phyloP scores from a whole-genome alignment of 2,797 vertebrate genomes.

The Crypturellus tataupa region DNA sequence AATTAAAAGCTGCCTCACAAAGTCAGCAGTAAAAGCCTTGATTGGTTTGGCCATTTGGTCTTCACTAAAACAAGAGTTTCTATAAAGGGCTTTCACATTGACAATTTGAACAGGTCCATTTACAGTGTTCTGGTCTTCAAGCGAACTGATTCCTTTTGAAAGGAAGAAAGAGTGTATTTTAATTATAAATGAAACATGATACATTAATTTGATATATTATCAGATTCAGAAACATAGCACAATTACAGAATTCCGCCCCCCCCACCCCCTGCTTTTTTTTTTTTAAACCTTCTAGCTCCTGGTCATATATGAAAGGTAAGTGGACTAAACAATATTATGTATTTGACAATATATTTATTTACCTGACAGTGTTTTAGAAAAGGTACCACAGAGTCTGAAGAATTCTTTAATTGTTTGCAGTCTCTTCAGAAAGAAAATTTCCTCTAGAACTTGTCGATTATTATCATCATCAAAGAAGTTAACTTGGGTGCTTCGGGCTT shows the following conservation, averaged over 20 bases:
- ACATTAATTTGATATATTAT: neutral
- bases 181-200: neutral
- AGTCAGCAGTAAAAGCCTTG: constrained; percentile 96
- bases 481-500: constrained; percentile 91
- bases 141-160: constrained; percentile 80
- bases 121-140: constrained; percentile 88
- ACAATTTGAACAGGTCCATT: constrained; percentile 92
- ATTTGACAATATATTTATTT: constrained; percentile 29
- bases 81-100: constrained; percentile 89
- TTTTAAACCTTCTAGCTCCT: neutral
- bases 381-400: constrained; percentile 93
- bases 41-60: constrained; percentile 97
- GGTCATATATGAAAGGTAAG: neutral
- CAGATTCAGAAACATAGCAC: neutral
- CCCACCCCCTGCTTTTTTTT: too few species aligned
- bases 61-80: constrained; percentile 90
- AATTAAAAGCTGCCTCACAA: constrained; percentile 95
- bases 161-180: neutral
- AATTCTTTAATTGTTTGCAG: constrained; percentile 96
- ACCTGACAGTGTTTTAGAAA: constrained; percentile 95
- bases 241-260: neutral
- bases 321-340: neutral
- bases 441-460: constrained; percentile 92
- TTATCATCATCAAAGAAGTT: constrained; percentile 91
- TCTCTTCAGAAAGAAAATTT: constrained; percentile 96